Base-by-base conservation (phyloP, 2,888 invertebrate genomes). In the Cheilosia variabilis region DNA sequence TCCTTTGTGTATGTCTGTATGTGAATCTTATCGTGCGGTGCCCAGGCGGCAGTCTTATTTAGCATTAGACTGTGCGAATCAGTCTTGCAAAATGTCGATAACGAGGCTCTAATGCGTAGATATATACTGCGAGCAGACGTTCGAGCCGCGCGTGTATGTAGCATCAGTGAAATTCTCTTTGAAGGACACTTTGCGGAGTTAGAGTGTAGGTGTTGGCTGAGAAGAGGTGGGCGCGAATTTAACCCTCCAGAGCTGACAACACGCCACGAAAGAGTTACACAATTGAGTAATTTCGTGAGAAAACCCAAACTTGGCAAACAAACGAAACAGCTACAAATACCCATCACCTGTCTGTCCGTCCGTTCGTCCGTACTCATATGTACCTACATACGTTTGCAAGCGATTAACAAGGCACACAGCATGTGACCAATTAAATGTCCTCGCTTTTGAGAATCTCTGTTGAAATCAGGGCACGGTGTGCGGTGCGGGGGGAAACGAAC, bases 71-170 rank as follows among this genome's bases (percentile, higher is more conserved):
- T 41, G 22, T 62, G 63, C 19, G 63, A 80, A 72, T 72, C 86
- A 76, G 55, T 76, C 75, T 76, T 76, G 80, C 80, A 72, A 86
- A 71, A 43, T 50, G 50, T 60, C 47, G 80, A 81, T 86, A 81
- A 68, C 71, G 15, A 68, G 58, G 55, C n/a, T 24, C 13, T 2
- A n/a, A 57, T 34, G 13, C 22, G 17, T n/a, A 34, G 7, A 27
- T 5, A 45, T 10, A 37, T n/a, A 13, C 34, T 2, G 1, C 4
- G 9, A 13, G 4, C 57, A 1, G 34, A n/a, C 2, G 13, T 37
- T 37, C 13, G 5, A 43, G 19, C 41, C 34, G 13, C 27, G 13
- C 22, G 13, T 37, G 10, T 37, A 13, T 9, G 10, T 10, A 34
- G 34, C 34, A 9, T 10, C 10, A 37, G 34, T 53, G 37, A 5